Conservation (phyloP, 2,113 vertebrate genomes). For the Tursiops truncatus region DNA sequence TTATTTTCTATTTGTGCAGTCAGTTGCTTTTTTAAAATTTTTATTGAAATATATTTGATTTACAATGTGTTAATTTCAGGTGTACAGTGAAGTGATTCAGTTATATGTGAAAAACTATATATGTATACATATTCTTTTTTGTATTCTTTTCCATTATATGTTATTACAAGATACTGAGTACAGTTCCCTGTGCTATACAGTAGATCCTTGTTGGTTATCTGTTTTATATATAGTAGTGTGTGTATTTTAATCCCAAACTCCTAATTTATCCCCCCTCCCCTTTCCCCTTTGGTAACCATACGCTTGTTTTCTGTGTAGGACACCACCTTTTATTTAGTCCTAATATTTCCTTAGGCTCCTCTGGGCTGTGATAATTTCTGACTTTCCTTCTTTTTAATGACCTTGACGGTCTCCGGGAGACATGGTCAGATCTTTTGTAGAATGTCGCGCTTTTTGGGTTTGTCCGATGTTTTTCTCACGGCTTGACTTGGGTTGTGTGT, state of each 20-base stretch:
- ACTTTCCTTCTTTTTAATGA: neutral
- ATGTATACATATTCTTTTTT: too few species aligned
- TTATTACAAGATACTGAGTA: too few species aligned
- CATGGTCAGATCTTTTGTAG: neutral
- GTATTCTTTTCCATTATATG: too few species aligned
- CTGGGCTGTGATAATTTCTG: neutral
- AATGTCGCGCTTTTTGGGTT: neutral
- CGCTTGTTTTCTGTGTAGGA: too few species aligned
- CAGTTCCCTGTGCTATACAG: neutral
- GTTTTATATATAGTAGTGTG: neutral
- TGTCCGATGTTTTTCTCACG: neutral
- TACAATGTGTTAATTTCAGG: too few species aligned
- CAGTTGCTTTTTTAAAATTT: neutral
- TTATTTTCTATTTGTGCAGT: neutral
- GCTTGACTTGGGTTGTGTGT: neutral
- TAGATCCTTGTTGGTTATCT: neutral
- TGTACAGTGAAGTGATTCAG: too few species aligned
- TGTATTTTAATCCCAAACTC: neutral
- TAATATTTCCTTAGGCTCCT: neutral
- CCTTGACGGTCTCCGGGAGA: neutral
- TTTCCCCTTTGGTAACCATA: too few species aligned
- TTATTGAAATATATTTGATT: neutral
- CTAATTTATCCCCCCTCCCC: neutral
- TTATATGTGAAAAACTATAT: too few species aligned
- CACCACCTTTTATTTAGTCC: neutral